Evolutionary conservation across 2,113 vertebrate genomes (phyloP).

Genomic region (Takifugu bimaculatus): DNA sequence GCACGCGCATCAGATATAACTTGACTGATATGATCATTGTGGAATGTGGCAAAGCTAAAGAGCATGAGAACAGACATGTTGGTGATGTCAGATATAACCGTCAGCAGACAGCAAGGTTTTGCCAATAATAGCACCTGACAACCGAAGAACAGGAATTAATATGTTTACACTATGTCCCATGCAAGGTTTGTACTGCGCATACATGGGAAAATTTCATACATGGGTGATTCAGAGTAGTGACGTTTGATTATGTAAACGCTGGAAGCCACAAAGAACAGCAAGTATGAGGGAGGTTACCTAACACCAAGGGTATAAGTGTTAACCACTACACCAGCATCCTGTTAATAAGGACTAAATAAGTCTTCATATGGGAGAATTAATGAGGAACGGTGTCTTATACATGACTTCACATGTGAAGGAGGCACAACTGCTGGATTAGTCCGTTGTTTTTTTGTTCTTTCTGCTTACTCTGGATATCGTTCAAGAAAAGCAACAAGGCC

Average conservation of each 20-base stretch:
- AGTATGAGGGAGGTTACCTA: neutral
- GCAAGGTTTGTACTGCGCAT: conserved; percentile 15
- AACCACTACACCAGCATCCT: neutral
- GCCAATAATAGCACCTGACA: conserved; percentile 24
- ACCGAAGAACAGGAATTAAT: conserved; percentile 25
- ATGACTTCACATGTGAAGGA: conserved; percentile 18
- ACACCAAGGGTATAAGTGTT: neutral
- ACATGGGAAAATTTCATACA: neutral
- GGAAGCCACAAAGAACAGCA: neutral
- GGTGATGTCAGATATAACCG: conserved; percentile 61
- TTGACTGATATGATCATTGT: conserved; percentile 69
- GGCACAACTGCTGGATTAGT: conserved; percentile 37
- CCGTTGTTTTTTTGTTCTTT: conserved; percentile 62
- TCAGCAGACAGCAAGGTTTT: conserved; percentile 24
- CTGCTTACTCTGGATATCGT: conserved; percentile 54
- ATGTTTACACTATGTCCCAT: conserved; percentile 29
- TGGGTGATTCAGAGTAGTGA: conserved; percentile 2
- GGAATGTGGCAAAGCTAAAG: conserved; percentile 64
- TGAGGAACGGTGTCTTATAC: conserved; percentile 8
- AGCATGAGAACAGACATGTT: conserved; percentile 70
- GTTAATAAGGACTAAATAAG: no score
- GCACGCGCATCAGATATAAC: neutral
- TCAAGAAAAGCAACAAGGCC: conserved; percentile 53
- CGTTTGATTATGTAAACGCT: conserved; percentile 19
- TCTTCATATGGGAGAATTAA: no score